Base-by-base conservation (phyloP, 1,140 invertebrate genomes). In the Polypedilum vanderplanki region DNA sequence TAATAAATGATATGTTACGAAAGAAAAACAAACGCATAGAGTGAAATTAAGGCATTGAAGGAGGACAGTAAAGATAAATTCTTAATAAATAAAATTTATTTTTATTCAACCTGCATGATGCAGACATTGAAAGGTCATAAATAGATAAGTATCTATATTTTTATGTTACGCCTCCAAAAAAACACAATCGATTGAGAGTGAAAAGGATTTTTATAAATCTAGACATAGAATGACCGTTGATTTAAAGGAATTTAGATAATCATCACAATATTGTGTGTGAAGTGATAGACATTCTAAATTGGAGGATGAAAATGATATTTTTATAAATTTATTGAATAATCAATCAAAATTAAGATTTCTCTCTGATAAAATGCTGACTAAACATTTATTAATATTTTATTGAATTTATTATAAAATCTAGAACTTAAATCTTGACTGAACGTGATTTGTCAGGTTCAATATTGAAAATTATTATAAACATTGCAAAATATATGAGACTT, bases 1-100 rank as follows among this genome's bases (percentile, higher is more conserved):
- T n/a, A 57, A 57, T 57, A 57, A 57, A 57, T 57, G 46, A 57
- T 57, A 57, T 57, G 46, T 57, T 57, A 57, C 46, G 46, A 57
- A 57, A 15, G 46, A 57, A 57, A 57, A 57, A 15, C 46, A 57
- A 57, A 57, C 46, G 46, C 4, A 15, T 57, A 57, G 46, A 57
- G 24, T 3, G n/a, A 57, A 57, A 12, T 57, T 57, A 15, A 57
- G 10, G 46, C 7, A 57, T 12, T n/a, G n/a, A 57, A 46, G 8
- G 3, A 15, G n/a, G 46, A 57, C 46, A n/a, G 24, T 33, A 33
- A n/a, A n/a, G 46, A 57, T n/a, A 15, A 57, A 57, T n/a, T 12
- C 41, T 12, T 46, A 57, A 57, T n/a, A 57, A 57, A 15, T 1
- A 46, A n/a, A n/a, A n/a, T n/a, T n/a, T n/a, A n/a, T 57, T 57